Percentiles rank a stretch among this genome's conserved stretches.
phyloP scores from a whole-genome alignment of 2,797 vertebrate species.

The Protosalanx chinensis region DNA sequence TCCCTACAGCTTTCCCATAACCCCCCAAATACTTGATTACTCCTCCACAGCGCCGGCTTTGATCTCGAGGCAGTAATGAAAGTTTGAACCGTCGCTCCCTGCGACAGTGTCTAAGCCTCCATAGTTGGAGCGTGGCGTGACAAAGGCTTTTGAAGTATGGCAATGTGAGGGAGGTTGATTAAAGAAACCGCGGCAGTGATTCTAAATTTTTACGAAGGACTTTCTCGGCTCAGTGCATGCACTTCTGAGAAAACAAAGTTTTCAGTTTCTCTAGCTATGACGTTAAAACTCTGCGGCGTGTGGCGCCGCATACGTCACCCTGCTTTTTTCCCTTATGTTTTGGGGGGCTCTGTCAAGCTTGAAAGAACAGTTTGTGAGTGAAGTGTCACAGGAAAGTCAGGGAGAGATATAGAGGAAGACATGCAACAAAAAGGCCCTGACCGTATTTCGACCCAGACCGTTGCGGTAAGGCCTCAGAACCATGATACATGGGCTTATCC shows the following conservation, averaged over 20 bases:
- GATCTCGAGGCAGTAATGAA: constrained; percentile 26
- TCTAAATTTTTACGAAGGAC: background rate
- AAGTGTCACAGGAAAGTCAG: no score
- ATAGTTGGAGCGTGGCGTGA: constrained; percentile 13
- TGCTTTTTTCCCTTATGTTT: no score
- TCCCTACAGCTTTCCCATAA: constrained; percentile 21
- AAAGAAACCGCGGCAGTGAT: constrained; percentile 17
- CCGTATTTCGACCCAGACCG: no score
- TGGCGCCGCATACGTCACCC: no score
- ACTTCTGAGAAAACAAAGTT: background rate
- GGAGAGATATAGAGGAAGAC: no score
- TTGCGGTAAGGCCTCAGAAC: no score
- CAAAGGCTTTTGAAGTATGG: constrained; percentile 26
- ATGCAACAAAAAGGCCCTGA: no score
- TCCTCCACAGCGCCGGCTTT: constrained; percentile 31
- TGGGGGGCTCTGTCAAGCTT: no score
- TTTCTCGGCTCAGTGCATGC: background rate
- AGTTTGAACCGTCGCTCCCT: constrained; percentile 28
- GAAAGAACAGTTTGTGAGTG: no score
- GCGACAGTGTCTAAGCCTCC: constrained; percentile 24
- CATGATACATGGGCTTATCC: no score
- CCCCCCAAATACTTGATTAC: constrained; percentile 17
- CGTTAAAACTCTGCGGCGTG: no score
- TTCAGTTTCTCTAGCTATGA: background rate
- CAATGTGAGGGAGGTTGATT: constrained; percentile 14